Percentiles rank a stretch among this genome's conserved stretches.
Evolutionary conservation across 1,140 invertebrate species (phyloP).

Genomic region (Papilio xuthus): DNA sequence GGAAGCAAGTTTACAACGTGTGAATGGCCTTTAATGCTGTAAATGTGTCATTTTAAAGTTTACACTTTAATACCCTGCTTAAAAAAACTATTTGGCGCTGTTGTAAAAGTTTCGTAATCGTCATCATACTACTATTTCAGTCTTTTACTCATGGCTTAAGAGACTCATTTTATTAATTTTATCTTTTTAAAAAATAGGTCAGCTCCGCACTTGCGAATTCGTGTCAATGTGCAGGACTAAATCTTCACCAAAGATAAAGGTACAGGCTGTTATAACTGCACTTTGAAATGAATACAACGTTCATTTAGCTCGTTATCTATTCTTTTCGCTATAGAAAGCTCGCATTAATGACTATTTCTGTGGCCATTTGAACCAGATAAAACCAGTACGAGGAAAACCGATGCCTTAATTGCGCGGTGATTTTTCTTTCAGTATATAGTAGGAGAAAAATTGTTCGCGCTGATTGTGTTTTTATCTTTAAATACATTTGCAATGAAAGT

Average conservation of each 20-base stretch:
- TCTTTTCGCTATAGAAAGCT: constrained; percentile 27
- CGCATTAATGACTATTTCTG: constrained; percentile 34
- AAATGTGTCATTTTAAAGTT: not conserved
- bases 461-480: constrained; percentile 17
- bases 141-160: not conserved
- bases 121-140: no score
- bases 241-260: constrained; percentile 20
- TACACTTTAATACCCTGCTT: no score
- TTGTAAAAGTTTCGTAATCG: no score
- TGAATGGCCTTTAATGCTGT: not conserved
- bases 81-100: no score
- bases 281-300: constrained; percentile 14
- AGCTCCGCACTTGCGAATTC: not conserved
- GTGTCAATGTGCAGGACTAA: constrained; percentile 12
- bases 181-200: constrained; percentile 6
- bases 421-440: constrained; percentile 30
- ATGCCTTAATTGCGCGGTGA: constrained; percentile 24
- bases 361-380: constrained; percentile 34
- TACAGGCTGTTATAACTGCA: constrained; percentile 34
- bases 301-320: constrained; percentile 35
- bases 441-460: constrained; percentile 1
- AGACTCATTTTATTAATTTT: not conserved
- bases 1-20: not conserved
- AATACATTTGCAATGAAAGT: not conserved
- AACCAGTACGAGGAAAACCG: constrained; percentile 29